Evolutionary conservation across 2,888 invertebrate genomes (phyloP), one percentile per base, ranked within the genome.

Genomic region (Fissipunctia ypsillon): DNA sequence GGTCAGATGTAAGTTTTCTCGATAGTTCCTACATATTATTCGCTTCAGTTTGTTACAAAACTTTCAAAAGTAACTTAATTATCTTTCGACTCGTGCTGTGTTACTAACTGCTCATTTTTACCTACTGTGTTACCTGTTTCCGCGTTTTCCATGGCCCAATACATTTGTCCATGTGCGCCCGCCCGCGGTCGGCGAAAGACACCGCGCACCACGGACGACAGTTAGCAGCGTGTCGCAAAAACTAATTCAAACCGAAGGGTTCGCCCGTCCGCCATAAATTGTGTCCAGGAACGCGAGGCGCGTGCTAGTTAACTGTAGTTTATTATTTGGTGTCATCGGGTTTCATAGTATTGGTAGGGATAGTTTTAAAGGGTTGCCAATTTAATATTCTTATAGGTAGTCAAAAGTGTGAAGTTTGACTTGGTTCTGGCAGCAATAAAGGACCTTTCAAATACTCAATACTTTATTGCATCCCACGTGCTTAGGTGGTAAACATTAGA

Each of bases 231-330:
- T 89, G 90, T 90, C 84, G 88, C 94, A 95, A 95, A 95, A 95
- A 95, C 95, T 95, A 94, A 95, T 95, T 93, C 91, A 77, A 91
- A 85, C 88, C 86, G 80, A 90, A 89, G 91, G 91, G 88, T 86
- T 88, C 59, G 66, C 77, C 63, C 61, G 43, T 82, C 84, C 79
- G 88, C 90, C 85, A 88, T 94, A 95, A 95, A 95, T 94, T 94
- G 91, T 67, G 86, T 84, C 80, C 72, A 73, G 76, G 81, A 85
- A 84, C 84, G 78, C 78, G 69, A 78, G 69, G 74, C 85, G 82
- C 78, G 80, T 79, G 83, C 73, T 82, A 84, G 77, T 84, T 81
- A 80, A 86, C 81, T 73, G 69, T 76, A 76, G 80, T 87, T 85
- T 79, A 84, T 78, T 76, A 85, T 82, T 73, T 52, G 65, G 66